Conservation (phyloP, 2,888 invertebrate species). For the Drosophila siamana region DNA sequence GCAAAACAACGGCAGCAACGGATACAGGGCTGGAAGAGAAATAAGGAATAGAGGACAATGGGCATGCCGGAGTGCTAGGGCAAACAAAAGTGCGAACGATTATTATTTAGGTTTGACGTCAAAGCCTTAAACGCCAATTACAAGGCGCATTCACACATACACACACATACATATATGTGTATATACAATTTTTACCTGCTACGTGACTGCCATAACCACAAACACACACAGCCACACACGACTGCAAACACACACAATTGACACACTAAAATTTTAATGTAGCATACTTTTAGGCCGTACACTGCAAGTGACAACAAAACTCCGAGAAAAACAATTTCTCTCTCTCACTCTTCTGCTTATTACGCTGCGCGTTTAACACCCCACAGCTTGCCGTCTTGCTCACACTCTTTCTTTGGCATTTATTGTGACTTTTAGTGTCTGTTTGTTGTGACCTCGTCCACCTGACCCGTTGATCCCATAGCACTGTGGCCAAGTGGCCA, state of each 20-base stretch:
- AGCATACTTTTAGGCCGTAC: slow-evolving; percentile 73
- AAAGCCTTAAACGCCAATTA: slow-evolving; percentile 80
- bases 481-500: slow-evolving; percentile 44
- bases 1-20: slow-evolving; percentile 25
- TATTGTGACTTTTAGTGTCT: slow-evolving; percentile 68
- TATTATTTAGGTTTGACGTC: slow-evolving; percentile 81
- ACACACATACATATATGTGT: slow-evolving; percentile 14
- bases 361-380: not conserved
- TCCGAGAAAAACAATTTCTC: slow-evolving; percentile 16
- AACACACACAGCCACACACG: slow-evolving; percentile 27
- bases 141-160: slow-evolving; percentile 42
- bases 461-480: slow-evolving; percentile 63
- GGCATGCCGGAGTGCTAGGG: slow-evolving; percentile 18
- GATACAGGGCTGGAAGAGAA: not conserved
- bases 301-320: slow-evolving; percentile 72
- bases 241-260: slow-evolving; percentile 62
- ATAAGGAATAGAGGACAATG: not conserved
- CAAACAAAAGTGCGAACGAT: slow-evolving; percentile 77
- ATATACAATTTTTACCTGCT: slow-evolving; percentile 46
- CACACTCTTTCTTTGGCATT: slow-evolving; percentile 19
- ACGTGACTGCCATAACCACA: slow-evolving; percentile 52
- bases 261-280: slow-evolving; percentile 81
- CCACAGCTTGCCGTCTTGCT: slow-evolving; percentile 2
- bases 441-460: slow-evolving; percentile 74
- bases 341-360: not conserved